Percentiles rank a stretch among this genome's conserved stretches.
Evolutionary conservation across 1,140 invertebrate genomes (phyloP).

Genomic region (Zaprionus africanus): DNA sequence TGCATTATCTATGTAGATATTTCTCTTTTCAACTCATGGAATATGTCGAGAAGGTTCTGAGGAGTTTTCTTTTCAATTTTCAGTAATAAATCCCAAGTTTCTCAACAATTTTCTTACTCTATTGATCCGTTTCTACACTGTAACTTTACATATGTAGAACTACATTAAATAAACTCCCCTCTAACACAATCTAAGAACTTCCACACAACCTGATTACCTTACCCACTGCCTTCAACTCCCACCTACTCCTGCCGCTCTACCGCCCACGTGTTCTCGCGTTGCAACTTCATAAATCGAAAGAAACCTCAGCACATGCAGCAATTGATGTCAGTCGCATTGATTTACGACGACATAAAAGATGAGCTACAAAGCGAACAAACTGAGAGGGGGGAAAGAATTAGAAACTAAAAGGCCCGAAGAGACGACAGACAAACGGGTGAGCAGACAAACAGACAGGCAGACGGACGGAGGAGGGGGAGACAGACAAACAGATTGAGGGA

Average conservation of each 20-base stretch:
- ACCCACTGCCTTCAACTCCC: neutral
- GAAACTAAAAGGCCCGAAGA: conserved; percentile 16
- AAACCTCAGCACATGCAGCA: conserved; percentile 39
- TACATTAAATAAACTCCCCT: neutral
- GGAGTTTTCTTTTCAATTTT: too few species aligned
- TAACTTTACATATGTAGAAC: neutral
- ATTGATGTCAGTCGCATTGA: conserved; percentile 50
- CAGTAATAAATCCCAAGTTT: neutral
- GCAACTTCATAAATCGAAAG: conserved; percentile 18
- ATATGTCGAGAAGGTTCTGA: too few species aligned
- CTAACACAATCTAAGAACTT: neutral
- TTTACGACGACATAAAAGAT: conserved; percentile 49
- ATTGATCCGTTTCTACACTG: neutral
- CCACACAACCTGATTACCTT: neutral
- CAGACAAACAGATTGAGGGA: conserved; percentile 2
- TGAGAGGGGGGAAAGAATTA: conserved; percentile 22
- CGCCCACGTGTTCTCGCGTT: conserved; percentile 19
- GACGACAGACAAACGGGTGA: neutral
- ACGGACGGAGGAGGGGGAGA: neutral
- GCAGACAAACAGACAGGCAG: neutral
- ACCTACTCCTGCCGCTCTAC: conserved; percentile 1
- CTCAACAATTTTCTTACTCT: neutral
- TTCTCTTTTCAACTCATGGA: too few species aligned
- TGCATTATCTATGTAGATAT: too few species aligned
- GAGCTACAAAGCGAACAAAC: conserved; percentile 15